phyloP scores from a whole-genome alignment of 1,140 invertebrate species.

The Doryteuthis pealeii region DNA sequence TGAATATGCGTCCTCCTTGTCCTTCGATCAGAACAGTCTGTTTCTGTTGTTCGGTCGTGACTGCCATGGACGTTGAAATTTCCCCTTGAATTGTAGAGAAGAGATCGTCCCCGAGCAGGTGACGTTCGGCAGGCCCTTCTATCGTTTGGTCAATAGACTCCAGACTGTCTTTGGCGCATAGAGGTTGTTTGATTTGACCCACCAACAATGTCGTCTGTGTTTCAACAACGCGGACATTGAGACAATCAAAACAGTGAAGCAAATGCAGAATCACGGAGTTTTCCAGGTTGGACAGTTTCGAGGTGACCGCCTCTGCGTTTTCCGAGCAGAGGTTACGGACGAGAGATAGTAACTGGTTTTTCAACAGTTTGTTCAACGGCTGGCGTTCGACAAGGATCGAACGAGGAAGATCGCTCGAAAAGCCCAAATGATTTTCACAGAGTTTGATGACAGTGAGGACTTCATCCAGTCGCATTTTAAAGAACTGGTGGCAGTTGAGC shows the following conservation, averaged over 20 bases:
- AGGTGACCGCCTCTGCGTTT: neutral
- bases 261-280: neutral
- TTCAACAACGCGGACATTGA: neutral
- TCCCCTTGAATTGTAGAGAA: neutral
- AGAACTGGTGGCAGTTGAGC: neutral
- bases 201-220: neutral
- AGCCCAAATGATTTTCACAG: neutral
- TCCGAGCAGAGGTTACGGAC: neutral
- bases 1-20: neutral
- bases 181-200: neutral
- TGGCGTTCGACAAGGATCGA: neutral
- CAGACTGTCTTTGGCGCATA: neutral
- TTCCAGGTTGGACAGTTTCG: neutral
- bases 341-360: neutral
- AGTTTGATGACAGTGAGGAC: neutral
- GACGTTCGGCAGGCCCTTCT: neutral
- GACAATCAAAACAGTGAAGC: neutral
- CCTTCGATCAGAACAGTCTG: neutral
- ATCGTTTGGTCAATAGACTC: neutral
- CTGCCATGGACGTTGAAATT: neutral
- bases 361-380: neutral
- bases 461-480: neutral
- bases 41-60: neutral
- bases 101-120: neutral
- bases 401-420: neutral